phyloP scores from a whole-genome alignment of 2,113 vertebrate species.

The Aphyosemion australe region DNA sequence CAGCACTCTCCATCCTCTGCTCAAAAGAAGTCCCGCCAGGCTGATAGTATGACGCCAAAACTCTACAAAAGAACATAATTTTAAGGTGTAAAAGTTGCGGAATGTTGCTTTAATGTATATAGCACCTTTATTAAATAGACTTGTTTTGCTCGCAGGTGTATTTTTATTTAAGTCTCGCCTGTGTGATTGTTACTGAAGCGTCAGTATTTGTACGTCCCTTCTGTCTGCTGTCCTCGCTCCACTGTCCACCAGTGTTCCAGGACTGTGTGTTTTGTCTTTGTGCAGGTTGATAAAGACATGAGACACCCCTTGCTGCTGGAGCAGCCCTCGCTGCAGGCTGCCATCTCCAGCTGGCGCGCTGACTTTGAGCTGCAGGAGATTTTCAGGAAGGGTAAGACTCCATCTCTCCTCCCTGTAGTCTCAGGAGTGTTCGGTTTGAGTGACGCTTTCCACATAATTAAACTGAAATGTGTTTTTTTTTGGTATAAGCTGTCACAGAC shows the following conservation, averaged over 20 bases:
- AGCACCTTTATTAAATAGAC: too few species aligned
- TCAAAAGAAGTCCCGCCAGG: too few species aligned
- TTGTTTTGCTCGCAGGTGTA: too few species aligned
- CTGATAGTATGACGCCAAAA: too few species aligned
- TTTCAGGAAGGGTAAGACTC: conserved; percentile 89
- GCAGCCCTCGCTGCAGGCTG: conserved; percentile 85
- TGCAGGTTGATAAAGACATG: conserved; percentile 88
- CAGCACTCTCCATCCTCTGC: too few species aligned
- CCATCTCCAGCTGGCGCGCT: conserved; percentile 87
- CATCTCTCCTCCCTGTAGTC: not conserved
- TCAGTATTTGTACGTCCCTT: not conserved
- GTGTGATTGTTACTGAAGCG: too few species aligned
- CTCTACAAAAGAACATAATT: too few species aligned
- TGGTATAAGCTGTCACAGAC: not conserved
- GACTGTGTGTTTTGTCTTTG: conserved; percentile 35
- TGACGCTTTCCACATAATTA: not conserved
- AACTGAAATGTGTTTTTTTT: not conserved
- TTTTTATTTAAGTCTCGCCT: too few species aligned
- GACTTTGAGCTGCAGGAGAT: conserved; percentile 97
- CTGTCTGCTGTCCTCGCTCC: too few species aligned
- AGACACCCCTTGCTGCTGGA: conserved; percentile 88
- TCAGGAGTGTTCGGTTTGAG: not conserved
- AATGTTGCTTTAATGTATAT: too few species aligned
- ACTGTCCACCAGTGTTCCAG: not conserved
- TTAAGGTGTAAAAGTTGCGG: too few species aligned